Percentiles rank a stretch among this genome's conserved stretches.
Conservation (phyloP, 1,140 invertebrate genomes). For the Streblospio benedicti region DNA sequence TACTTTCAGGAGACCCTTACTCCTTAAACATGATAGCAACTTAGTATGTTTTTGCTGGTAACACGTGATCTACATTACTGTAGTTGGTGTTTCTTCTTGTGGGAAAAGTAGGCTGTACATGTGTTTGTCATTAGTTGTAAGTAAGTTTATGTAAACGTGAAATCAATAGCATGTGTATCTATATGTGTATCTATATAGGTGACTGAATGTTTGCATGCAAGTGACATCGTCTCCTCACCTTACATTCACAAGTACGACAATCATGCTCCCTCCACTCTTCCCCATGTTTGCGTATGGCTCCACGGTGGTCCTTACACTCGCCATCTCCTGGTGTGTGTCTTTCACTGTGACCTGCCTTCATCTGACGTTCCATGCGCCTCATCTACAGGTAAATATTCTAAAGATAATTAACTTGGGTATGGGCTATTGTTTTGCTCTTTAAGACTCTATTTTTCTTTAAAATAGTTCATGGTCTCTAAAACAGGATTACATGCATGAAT, state of each 20-base stretch:
- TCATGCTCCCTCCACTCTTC: slow-evolving; percentile 50
- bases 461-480: background rate
- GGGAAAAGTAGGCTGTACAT: background rate
- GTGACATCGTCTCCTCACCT: slow-evolving; percentile 30
- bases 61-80: background rate
- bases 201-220: too few species aligned
- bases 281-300: slow-evolving; percentile 44
- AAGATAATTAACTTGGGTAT: background rate
- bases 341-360: slow-evolving; percentile 48
- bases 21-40: background rate
- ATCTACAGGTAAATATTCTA: background rate
- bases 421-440: background rate
- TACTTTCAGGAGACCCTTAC: background rate
- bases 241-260: slow-evolving; percentile 52
- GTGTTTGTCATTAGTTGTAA: background rate
- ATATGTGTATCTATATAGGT: too few species aligned
- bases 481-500: too few species aligned
- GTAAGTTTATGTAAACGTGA: background rate
- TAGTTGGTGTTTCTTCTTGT: background rate
- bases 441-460: background rate
- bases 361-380: slow-evolving; percentile 20
- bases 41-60: too few species aligned
- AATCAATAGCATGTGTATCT: background rate
- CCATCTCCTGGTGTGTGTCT: slow-evolving; percentile 20
- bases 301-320: slow-evolving; percentile 46